phyloP scores from a whole-genome alignment of 2,113 vertebrate genomes.

The Gnathonemus echidnorhynchus region DNA sequence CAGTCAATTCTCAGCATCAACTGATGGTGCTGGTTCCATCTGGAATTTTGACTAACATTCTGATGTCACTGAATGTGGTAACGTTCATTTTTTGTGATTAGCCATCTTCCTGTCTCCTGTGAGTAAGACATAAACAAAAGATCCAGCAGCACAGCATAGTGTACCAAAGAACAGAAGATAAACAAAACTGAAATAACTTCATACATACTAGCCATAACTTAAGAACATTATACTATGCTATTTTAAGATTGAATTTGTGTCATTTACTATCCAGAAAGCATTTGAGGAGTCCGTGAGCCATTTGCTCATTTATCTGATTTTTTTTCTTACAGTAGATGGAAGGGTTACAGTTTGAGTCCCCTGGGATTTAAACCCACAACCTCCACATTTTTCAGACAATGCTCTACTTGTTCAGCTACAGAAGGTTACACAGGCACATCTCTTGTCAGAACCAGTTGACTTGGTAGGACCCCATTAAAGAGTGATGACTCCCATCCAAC shows the following conservation, averaged over 20 bases:
- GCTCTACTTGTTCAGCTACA: neutral
- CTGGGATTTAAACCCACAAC: neutral
- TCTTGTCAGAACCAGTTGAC: neutral
- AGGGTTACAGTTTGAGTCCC: neutral
- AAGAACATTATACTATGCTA: neutral
- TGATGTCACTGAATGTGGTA: neutral
- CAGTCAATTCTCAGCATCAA: neutral
- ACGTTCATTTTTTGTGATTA: neutral
- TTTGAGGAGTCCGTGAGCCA: neutral
- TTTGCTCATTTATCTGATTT: neutral
- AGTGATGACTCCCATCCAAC: neutral
- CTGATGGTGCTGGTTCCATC: neutral
- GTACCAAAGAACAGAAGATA: neutral
- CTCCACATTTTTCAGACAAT: neutral
- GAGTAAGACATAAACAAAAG: neutral
- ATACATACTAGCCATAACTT: neutral
- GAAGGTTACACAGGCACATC: neutral
- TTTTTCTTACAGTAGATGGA: neutral
- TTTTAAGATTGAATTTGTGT: neutral
- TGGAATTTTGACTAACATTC: neutral
- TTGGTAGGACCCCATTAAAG: neutral
- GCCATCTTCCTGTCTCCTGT: neutral
- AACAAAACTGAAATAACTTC: neutral
- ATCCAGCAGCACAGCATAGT: neutral
- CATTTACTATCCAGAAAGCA: neutral